phyloP scores from a whole-genome alignment of 1,140 invertebrate genomes.

The Neuroterus valhalla region DNA sequence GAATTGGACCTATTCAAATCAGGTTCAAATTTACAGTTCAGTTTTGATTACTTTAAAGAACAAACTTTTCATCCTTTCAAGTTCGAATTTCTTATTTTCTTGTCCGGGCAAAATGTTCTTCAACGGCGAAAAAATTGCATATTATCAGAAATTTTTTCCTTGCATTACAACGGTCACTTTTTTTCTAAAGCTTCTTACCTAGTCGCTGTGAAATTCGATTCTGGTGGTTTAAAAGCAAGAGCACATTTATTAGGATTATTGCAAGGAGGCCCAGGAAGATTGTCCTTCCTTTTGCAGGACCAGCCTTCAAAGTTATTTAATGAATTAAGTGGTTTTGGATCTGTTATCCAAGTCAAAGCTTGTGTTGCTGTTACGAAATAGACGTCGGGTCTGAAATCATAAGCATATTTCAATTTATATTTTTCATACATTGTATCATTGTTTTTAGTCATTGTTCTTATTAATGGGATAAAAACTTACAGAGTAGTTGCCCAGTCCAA shows the following conservation, averaged over 20 bases:
- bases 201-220: conserved; percentile 85
- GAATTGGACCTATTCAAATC: too few species aligned
- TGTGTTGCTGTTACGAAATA: conserved; percentile 95
- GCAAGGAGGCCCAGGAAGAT: conserved; percentile 83
- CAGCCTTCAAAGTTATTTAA: conserved; percentile 86
- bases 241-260: conserved; percentile 90
- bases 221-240: conserved; percentile 84
- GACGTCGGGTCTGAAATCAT: conserved; percentile 84
- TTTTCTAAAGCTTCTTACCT: conserved; percentile 69
- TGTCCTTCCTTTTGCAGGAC: conserved; percentile 85
- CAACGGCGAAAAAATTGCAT: too few species aligned
- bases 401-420: conserved; percentile 41
- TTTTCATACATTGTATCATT: neutral
- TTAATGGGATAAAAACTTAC: conserved; percentile 77
- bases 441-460: neutral
- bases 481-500: conserved; percentile 85
- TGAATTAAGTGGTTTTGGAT: conserved; percentile 83
- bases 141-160: too few species aligned
- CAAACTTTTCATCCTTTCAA: too few species aligned
- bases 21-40: too few species aligned
- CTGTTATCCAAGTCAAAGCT: conserved; percentile 92
- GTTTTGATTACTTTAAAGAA: too few species aligned
- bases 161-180: neutral
- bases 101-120: too few species aligned
- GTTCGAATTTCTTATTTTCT: too few species aligned